phyloP scores from a whole-genome alignment of 2,888 invertebrate genomes.

The Leistus spinibarbis region DNA sequence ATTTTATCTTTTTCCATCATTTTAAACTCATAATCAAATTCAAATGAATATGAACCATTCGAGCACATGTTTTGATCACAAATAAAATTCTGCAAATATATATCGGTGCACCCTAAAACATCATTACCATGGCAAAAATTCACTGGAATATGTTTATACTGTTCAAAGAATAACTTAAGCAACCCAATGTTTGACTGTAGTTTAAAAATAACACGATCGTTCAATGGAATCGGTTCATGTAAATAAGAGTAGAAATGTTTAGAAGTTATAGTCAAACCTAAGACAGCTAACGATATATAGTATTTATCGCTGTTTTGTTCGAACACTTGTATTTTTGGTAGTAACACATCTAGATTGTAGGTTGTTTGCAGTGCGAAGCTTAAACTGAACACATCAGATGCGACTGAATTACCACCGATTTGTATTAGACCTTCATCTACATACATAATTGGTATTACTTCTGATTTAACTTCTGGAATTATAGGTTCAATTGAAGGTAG shows the following conservation, averaged over 20 bases:
- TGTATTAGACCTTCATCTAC: slow-evolving; percentile 63
- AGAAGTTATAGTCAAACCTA: slow-evolving; percentile 53
- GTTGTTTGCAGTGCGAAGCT: slow-evolving; percentile 63
- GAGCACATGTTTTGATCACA: neutral
- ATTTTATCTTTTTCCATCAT: neutral
- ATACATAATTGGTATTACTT: slow-evolving; percentile 56
- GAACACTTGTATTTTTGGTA: slow-evolving; percentile 54
- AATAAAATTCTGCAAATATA: slow-evolving; percentile 43
- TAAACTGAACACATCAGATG: slow-evolving; percentile 59
- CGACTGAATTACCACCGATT: slow-evolving; percentile 56
- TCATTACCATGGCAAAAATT: slow-evolving; percentile 50
- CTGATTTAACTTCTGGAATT: neutral
- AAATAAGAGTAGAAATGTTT: slow-evolving; percentile 52
- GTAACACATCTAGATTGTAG: slow-evolving; percentile 62
- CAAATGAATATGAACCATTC: neutral
- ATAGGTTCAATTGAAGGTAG: slow-evolving; percentile 1
- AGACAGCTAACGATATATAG: slow-evolving; percentile 51
- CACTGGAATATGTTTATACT: slow-evolving; percentile 48
- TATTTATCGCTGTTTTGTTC: slow-evolving; percentile 49
- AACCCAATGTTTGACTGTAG: slow-evolving; percentile 47
- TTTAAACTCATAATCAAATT: neutral
- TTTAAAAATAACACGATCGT: slow-evolving; percentile 52
- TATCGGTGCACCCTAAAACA: slow-evolving; percentile 49
- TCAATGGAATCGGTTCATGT: slow-evolving; percentile 49
- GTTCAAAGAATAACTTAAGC: slow-evolving; percentile 49